Conservation (phyloP, 2,113 vertebrate genomes). For the Casuarius casuarius region DNA sequence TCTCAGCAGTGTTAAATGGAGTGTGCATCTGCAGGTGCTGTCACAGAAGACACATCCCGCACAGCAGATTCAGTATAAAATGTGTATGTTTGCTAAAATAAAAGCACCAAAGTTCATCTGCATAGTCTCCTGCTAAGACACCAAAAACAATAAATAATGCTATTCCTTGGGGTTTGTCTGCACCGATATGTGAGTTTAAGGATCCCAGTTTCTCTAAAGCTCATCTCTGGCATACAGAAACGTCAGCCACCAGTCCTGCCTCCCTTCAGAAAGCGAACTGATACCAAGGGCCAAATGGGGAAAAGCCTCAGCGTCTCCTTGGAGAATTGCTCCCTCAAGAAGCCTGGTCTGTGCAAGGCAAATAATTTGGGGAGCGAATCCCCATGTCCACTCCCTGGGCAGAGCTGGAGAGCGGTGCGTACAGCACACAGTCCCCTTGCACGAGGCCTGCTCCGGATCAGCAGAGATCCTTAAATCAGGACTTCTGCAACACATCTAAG, state of each 20-base stretch:
- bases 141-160: neutral
- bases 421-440: neutral
- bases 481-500: neutral
- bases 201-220: neutral
- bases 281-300: neutral
- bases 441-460: neutral
- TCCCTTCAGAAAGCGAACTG: neutral
- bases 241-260: neutral
- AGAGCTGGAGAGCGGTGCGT: neutral
- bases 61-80: neutral
- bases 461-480: neutral
- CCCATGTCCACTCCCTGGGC: neutral
- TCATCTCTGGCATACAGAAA: conserved; percentile 40
- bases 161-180: neutral
- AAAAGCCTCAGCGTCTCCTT: neutral
- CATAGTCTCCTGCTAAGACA: neutral
- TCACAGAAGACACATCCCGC: neutral
- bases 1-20: neutral
- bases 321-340: neutral
- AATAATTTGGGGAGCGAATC: neutral
- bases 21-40: neutral
- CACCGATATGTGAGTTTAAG: neutral
- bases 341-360: neutral
- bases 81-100: neutral
- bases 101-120: neutral